Evolutionary conservation across 2,888 invertebrate genomes (phyloP).

Genomic region (Eudasyphora cyanicolor): DNA sequence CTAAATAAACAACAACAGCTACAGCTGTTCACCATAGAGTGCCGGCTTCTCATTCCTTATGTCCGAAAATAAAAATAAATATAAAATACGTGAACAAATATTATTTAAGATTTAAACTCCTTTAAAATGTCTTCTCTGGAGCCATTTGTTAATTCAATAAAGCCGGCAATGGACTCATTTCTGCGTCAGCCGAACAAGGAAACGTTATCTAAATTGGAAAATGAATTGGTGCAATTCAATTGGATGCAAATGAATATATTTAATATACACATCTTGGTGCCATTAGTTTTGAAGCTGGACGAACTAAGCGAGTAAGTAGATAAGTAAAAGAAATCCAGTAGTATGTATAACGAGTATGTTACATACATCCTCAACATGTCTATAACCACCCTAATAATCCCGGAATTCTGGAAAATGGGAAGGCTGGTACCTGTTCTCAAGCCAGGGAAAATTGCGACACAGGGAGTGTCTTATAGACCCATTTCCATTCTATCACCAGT

Average conservation of each 20-base stretch:
- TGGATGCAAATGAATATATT: slow-evolving; percentile 74
- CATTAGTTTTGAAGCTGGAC: slow-evolving; percentile 76
- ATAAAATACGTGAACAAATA: background rate
- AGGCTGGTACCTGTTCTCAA: no score
- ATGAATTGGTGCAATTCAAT: slow-evolving; percentile 71
- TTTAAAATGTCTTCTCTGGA: slow-evolving; percentile 72
- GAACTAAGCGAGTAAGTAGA: slow-evolving; percentile 72
- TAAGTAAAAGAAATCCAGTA: background rate
- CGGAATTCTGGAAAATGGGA: no score
- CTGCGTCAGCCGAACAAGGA: slow-evolving; percentile 71
- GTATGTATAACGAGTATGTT: no score
- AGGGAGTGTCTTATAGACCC: no score
- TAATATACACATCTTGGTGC: slow-evolving; percentile 76
- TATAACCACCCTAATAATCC: no score
- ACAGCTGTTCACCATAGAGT: background rate
- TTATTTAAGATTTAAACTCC: no score
- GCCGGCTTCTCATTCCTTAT: background rate
- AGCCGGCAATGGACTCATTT: slow-evolving; percentile 76
- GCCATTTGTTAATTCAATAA: slow-evolving; percentile 74
- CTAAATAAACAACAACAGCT: background rate
- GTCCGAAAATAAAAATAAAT: background rate
- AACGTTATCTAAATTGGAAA: slow-evolving; percentile 70
- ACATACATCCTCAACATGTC: no score
- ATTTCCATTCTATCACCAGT: no score
- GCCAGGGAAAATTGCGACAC: no score